Base-by-base conservation (phyloP, 2,113 vertebrate genomes). In the Zosterops borbonicus region DNA sequence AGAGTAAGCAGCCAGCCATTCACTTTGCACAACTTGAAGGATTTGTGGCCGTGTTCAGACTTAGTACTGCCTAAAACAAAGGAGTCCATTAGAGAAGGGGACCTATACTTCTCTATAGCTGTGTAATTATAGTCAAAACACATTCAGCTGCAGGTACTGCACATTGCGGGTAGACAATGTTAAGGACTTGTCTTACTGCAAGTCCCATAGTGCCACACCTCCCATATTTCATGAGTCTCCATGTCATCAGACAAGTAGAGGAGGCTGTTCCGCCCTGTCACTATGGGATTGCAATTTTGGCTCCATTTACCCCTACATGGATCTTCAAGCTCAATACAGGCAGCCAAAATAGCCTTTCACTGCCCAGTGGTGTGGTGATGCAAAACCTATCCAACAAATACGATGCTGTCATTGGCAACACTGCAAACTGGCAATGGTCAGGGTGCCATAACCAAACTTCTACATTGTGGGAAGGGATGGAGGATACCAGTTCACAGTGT, bases 11-110 rank as follows among this genome's bases (percentile, higher is more conserved):
- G 44, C 22, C 59, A 67, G 12, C 4, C 28, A 90, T 18, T 37
- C 27, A 39, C 33, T 77, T 58, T 4, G 2, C 20, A 56, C 37
- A 68, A 17, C 35, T 68, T 35, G 28, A 5, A 4, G 44, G 64
- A 49, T 20, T 53, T 0, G 0, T 53, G 44, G 23, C 29, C 23
- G 7, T 3, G 31, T 25, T 81, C 24, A 39, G 27, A 39, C 4
- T 44, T 49, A 49, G 18, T 23, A 29, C 21, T 49, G 13, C 44
- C 49, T 63, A 17, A 33, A 84, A 33, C 10, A 59, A 62, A 33
- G 31, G 31, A 58, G 27, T 71, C 47, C 14, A 23, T 35, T 33
- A 20, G 13, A 35, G 53, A 37, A 70, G 22, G 28, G 25, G 28
- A 25, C 17, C 11, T 58, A 5, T 29, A 52, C 33, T 71, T 70